phyloP scores from a whole-genome alignment of 2,888 invertebrate species.

The Cephus pulcher region DNA sequence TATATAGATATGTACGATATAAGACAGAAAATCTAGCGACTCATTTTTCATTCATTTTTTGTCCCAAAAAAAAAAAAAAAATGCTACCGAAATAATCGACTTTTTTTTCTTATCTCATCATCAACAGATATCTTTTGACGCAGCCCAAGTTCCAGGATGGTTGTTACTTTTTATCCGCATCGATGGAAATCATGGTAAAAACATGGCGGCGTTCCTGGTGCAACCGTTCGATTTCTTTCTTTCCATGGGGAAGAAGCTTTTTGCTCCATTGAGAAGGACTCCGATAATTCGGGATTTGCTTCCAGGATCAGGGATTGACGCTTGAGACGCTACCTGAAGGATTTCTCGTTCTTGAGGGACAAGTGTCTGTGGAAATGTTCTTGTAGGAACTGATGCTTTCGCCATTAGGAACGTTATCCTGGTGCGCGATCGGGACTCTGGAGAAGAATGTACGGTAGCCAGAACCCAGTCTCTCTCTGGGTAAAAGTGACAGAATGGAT shows the following conservation, averaged over 20 bases:
- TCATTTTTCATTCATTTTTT: neutral
- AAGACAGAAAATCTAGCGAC: neutral
- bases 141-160: neutral
- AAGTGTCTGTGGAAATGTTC: neutral
- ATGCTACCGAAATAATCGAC: neutral
- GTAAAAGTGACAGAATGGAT: neutral
- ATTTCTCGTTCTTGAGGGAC: too few relatives aligned
- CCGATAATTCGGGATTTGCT: too few relatives aligned
- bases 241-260: too few relatives aligned
- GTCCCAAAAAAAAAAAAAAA: too few relatives aligned
- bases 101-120: neutral
- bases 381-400: neutral
- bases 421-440: neutral
- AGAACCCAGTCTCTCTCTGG: neutral
- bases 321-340: too few relatives aligned
- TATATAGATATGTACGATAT: neutral
- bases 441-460: neutral
- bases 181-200: neutral
- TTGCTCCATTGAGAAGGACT: too few relatives aligned
- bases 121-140: neutral
- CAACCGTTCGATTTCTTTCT: too few relatives aligned
- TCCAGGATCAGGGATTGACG: too few relatives aligned
- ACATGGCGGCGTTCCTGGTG: too few relatives aligned
- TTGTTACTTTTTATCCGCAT: neutral
- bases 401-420: neutral